A percentile compares a stretch with the other conserved stretches of the same genome.
phyloP scores from a whole-genome alignment of 2,888 invertebrate genomes.

The Cataglyphis livida region DNA sequence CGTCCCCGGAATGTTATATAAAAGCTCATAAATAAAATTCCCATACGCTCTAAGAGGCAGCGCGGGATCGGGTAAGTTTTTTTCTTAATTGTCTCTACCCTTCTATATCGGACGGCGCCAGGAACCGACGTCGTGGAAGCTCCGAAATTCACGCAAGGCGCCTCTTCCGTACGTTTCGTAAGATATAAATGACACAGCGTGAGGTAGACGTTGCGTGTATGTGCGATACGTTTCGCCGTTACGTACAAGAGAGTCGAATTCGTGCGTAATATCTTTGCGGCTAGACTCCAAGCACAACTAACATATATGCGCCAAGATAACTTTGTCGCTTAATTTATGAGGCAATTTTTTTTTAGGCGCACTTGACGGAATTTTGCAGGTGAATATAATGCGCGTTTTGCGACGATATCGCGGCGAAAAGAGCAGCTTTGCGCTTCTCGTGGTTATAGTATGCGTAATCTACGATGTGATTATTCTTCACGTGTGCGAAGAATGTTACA shows the following conservation, averaged over 20 bases:
- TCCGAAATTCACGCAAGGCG: conserved; percentile 45
- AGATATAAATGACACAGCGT: conserved; percentile 42
- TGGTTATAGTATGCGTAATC: neutral
- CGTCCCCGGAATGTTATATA: conserved; percentile 75
- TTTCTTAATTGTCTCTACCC: conserved; percentile 77
- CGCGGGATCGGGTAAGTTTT: conserved; percentile 45
- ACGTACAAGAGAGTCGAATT: neutral
- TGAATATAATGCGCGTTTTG: neutral
- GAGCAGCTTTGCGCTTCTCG: neutral
- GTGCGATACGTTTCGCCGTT: neutral
- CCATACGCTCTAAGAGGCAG: conserved; percentile 65
- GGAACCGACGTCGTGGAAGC: conserved; percentile 33
- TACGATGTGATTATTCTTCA: neutral
- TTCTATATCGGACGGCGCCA: conserved; percentile 46
- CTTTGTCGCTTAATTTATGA: conserved; percentile 28
- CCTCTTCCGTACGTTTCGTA: conserved; percentile 64
- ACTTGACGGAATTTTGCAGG: conserved; percentile 6
- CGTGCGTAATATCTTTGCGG: conserved; percentile 9
- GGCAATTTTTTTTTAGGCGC: conserved; percentile 18
- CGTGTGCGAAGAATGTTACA: neutral
- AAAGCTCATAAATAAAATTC: conserved; percentile 82
- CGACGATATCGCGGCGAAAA: conserved; percentile 1
- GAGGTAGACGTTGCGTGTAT: conserved; percentile 16
- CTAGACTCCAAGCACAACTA: neutral
- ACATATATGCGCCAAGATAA: neutral